These are phyloP conservation scores for Yponomeuta plumbellus DNA, from an alignment of 2,888 invertebrate genomes.

Conservation along the genomic window DNA sequence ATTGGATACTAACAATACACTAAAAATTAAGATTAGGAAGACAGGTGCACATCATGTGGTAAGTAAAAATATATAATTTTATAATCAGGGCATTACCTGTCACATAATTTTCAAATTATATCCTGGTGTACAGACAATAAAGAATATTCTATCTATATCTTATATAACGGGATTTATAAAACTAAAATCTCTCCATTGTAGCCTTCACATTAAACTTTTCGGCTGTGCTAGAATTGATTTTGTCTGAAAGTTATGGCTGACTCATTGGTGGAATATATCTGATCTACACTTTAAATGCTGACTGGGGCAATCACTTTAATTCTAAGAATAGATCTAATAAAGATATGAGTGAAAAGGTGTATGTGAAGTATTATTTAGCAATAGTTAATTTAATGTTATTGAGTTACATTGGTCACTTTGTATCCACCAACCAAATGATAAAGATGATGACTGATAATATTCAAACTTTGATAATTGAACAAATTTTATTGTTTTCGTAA, in stretches of 20 bases:
- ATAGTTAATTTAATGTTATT: slow-evolving; percentile 17
- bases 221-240: no score
- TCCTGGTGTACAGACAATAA: no score
- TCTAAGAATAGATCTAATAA: not conserved
- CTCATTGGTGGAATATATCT: no score
- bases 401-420: not conserved
- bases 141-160: no score
- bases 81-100: not conserved
- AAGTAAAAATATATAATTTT: slow-evolving; percentile 31
- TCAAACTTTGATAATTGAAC: not conserved
- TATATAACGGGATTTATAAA: no score
- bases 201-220: no score
- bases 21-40: slow-evolving; percentile 83
- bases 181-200: no score
- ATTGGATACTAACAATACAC: slow-evolving; percentile 77
- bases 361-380: not conserved
- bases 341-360: no score
- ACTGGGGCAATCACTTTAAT: not conserved
- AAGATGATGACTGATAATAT: not conserved
- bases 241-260: no score
- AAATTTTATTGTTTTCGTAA: no score
- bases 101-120: no score
- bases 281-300: no score
- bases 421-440: not conserved
- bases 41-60: slow-evolving; percentile 68